These are phyloP conservation scores for Pristiophorus japonicus DNA, from an alignment of 2,113 vertebrate genomes.

Conservation along the genomic window DNA sequence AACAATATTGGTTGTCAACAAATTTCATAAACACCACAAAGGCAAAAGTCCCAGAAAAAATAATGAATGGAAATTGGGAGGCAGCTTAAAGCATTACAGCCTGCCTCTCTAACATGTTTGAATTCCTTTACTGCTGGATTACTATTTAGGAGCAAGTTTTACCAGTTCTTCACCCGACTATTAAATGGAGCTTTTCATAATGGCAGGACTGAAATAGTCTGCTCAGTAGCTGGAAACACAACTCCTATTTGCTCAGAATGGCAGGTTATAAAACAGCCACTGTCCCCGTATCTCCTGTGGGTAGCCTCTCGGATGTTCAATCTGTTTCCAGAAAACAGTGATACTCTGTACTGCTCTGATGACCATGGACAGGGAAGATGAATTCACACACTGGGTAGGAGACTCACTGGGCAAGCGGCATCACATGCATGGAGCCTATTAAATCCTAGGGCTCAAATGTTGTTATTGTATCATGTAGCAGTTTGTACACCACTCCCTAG, in stretches of 20 bases:
- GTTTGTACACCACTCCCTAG: neutral
- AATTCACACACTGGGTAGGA: neutral
- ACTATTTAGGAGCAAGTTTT: neutral
- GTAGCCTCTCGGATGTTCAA: neutral
- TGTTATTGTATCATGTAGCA: neutral
- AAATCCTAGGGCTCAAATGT: neutral
- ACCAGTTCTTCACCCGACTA: neutral
- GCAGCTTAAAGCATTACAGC: neutral
- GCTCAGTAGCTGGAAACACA: neutral
- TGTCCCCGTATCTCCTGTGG: neutral
- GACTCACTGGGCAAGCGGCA: neutral
- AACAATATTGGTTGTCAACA: neutral
- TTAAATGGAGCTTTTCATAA: neutral
- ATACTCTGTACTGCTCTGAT: neutral
- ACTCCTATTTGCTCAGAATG: neutral
- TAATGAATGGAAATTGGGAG: neutral
- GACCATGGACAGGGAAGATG: neutral
- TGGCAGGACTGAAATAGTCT: neutral
- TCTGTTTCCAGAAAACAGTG: neutral
- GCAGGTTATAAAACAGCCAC: neutral
- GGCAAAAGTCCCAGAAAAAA: neutral
- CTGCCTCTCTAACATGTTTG: too few relatives aligned
- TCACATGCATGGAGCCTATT: neutral
- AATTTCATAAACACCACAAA: neutral
- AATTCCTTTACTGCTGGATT: neutral